Evolutionary conservation across 2,888 invertebrate genomes (phyloP).

Genomic region (Petrophora chlorosata): DNA sequence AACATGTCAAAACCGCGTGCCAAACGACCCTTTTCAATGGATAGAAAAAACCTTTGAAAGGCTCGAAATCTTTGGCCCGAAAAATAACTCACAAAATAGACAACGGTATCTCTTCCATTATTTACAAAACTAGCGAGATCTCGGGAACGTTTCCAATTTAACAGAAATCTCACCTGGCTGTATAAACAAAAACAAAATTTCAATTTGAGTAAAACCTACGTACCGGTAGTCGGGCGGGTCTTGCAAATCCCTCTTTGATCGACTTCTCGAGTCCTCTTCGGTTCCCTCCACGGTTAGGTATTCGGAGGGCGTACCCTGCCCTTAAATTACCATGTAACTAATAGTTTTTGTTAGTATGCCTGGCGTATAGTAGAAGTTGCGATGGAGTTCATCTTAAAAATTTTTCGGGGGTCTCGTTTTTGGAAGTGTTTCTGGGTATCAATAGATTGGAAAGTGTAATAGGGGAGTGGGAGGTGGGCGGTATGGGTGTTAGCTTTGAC

Average conservation of each 20-base stretch:
- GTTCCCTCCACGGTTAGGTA: slow-evolving; percentile 44
- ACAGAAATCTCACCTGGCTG: slow-evolving; percentile 58
- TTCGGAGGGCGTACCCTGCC: slow-evolving; percentile 50
- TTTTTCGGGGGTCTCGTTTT: neutral
- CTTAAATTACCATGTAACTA: slow-evolving; percentile 48
- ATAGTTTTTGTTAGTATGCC: slow-evolving; percentile 40
- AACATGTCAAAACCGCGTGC: too few species aligned
- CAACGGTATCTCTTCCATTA: slow-evolving; percentile 4
- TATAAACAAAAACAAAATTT: slow-evolving; percentile 74
- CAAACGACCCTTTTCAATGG: too few species aligned
- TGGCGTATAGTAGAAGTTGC: slow-evolving; percentile 18
- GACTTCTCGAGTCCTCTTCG: slow-evolving; percentile 56
- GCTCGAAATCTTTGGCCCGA: too few species aligned
- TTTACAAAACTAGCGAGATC: slow-evolving; percentile 1
- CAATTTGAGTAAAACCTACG: slow-evolving; percentile 55
- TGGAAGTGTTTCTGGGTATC: neutral
- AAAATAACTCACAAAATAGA: too few species aligned
- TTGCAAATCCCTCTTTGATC: slow-evolving; percentile 77
- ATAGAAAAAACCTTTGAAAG: too few species aligned
- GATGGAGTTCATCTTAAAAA: slow-evolving; percentile 19
- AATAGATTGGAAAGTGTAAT: too few species aligned
- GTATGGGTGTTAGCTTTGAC: too few species aligned
- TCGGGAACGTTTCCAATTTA: slow-evolving; percentile 33
- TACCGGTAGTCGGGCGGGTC: slow-evolving; percentile 43
- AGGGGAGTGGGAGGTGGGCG: too few species aligned